Evolutionary conservation across 2,797 vertebrate genomes (phyloP).

Genomic region (Dicrostonyx torquatus): DNA sequence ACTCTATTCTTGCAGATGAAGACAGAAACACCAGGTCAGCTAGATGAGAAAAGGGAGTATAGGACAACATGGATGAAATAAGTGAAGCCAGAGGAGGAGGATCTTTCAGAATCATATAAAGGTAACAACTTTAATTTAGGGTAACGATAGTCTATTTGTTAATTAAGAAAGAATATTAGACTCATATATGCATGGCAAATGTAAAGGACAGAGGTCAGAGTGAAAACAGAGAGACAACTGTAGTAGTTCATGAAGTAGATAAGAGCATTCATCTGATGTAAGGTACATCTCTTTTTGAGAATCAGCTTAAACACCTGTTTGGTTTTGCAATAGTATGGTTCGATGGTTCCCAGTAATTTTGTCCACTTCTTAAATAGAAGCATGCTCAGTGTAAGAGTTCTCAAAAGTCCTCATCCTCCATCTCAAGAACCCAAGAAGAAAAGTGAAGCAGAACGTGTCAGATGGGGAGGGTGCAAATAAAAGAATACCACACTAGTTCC

Average conservation of each 20-base stretch:
- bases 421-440: neutral
- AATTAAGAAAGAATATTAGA: neutral
- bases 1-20: neutral
- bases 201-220: neutral
- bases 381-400: neutral
- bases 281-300: neutral
- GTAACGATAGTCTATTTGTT: neutral
- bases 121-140: neutral
- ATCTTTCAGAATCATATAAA: fast-evolving
- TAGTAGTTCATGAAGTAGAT: neutral
- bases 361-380: neutral
- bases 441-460: no score
- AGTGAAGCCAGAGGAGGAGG: neutral
- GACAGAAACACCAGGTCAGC: neutral
- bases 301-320: neutral
- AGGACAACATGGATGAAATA: neutral
- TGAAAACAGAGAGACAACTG: neutral
- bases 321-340: neutral
- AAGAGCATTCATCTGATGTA: neutral
- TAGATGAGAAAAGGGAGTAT: no score
- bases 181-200: neutral
- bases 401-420: neutral
- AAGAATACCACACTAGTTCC: no score
- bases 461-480: no score
- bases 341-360: neutral